Base-by-base conservation (phyloP, 2,888 invertebrate genomes). In the Rhamphomyia laevipes region DNA sequence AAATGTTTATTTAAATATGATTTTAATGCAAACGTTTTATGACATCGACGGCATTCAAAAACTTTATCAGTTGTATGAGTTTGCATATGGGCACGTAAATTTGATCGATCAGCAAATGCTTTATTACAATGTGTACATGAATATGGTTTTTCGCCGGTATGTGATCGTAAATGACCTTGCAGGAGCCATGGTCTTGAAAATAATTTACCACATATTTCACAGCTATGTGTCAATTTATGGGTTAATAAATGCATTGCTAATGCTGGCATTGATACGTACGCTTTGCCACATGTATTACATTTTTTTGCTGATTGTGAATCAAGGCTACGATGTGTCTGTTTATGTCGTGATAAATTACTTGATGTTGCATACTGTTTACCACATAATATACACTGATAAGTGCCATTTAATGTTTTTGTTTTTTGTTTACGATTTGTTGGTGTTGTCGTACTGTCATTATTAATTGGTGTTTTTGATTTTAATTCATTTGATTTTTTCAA, bases 261-360 rank as follows among this genome's bases (percentile, higher is more conserved):
- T 9, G 96, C 95, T 1, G 96, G 96, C 95, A 96, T 96, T 58
- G 90, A 91, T 48, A 96, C 96, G 73, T 96, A 96, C 6, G 91
- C 91, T 72, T 95, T 94, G 59, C 91, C 90, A 72, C 95, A 96
- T 56, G 91, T 89, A 61, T 86, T 85, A 73, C 96, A 96, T 62
- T 91, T 89, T 72, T 93, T 93, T 37, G 95, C 95, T 55, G 89
- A 83, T 60, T 88, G 84, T n/a, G 92, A 93, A 73, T 96, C 95
- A 43, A 95, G 77, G 61, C 92, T 90, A 31, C 91, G 79, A 67
- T 93, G 92, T 1, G 92, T 93, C 71, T 92, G 92, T 68, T 90
- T 90, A 74, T 91, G 90, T 49, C 90, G 77, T 23, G 89, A 89
- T 45, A 93, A 75, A 67, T 92, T 93, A 56, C 87, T 88, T 5